Conservation (phyloP, 2,888 invertebrate genomes). For the Gymnoscelis rufifasciata region DNA sequence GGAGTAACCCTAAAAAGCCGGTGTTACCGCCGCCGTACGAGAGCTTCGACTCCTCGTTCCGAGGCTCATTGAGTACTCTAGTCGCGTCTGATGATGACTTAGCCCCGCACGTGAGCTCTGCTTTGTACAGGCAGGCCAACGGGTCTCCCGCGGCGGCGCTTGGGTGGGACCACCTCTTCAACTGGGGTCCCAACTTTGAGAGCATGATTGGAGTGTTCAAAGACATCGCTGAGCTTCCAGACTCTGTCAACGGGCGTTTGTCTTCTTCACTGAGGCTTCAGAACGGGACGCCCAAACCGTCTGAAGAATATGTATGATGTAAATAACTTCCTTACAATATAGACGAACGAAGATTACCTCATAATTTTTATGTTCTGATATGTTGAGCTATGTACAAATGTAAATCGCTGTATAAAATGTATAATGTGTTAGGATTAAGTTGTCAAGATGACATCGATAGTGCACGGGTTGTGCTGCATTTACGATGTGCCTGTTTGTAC, state of each 20-base stretch:
- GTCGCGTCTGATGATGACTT: conserved; percentile 96
- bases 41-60: conserved; percentile 95
- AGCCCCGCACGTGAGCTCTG: conserved; percentile 87
- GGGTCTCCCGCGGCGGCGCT: conserved; percentile 89
- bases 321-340: conserved; percentile 20
- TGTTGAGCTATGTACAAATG: conserved; percentile 17
- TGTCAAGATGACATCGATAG: background rate
- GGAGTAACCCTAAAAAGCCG: conserved; percentile 80
- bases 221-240: conserved; percentile 96
- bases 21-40: conserved; percentile 90
- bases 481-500: background rate
- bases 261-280: conserved; percentile 87
- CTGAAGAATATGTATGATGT: conserved; percentile 90
- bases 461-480: conserved; percentile 4
- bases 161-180: conserved; percentile 95
- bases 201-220: conserved; percentile 97
- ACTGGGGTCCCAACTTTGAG: conserved; percentile 98
- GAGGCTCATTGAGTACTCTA: conserved; percentile 94
- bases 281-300: conserved; percentile 88
- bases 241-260: conserved; percentile 86
- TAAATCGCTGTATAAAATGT: conserved; percentile 20
- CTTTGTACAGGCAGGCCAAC: conserved; percentile 87
- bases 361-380: conserved; percentile 16
- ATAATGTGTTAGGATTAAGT: conserved; percentile 18
- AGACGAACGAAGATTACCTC: conserved; percentile 18